phyloP scores from a whole-genome alignment of 2,797 vertebrate genomes.

The Platyrinchus mystaceus region DNA sequence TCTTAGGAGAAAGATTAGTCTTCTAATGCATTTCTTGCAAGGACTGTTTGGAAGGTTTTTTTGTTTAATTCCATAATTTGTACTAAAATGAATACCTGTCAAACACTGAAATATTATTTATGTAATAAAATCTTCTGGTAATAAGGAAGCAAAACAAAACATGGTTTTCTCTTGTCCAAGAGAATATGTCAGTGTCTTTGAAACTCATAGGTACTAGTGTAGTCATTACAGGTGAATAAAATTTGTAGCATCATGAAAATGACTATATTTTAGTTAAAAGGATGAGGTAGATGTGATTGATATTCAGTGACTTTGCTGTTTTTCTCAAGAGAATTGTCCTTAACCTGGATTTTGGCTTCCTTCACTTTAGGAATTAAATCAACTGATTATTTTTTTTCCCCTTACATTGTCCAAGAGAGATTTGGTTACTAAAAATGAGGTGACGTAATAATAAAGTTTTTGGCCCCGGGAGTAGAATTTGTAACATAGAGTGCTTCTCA shows the following conservation, averaged over 20 bases:
- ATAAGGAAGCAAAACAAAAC: neutral
- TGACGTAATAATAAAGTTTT: neutral
- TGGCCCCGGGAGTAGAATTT: neutral
- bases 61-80: neutral
- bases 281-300: neutral
- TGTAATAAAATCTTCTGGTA: neutral
- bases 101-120: neutral
- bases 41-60: neutral
- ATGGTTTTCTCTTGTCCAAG: neutral
- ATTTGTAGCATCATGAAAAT: neutral
- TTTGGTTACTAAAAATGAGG: neutral
- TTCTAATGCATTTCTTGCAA: neutral
- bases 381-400: neutral
- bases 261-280: neutral
- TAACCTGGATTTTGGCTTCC: slow-evolving; percentile 2
- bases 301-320: neutral
- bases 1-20: neutral
- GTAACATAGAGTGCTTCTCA: neutral
- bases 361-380: neutral
- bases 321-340: slow-evolving; percentile 26
- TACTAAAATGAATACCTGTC: neutral
- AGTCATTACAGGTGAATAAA: neutral
- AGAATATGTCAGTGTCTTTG: neutral
- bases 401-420: fast-evolving
- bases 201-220: neutral